Base-by-base conservation (phyloP, 2,113 vertebrate species). In the Heterotis niloticus region DNA sequence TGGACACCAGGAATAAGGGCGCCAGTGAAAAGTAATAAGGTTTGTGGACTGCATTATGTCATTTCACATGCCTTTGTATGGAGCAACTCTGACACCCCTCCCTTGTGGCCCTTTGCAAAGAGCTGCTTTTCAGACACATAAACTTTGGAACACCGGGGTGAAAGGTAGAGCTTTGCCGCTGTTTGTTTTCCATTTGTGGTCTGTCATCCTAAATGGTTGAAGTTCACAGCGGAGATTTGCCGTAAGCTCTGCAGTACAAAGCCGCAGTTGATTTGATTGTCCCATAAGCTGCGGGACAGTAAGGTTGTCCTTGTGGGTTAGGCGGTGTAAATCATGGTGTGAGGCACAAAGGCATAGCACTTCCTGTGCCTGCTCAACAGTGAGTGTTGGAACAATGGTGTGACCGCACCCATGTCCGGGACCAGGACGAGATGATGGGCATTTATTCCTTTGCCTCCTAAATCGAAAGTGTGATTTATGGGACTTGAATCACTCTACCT, bases 311-410 rank as follows among this genome's bases (percentile, higher is more conserved):
- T 23, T 65, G 62, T 65, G 44, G 28, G 12, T 23, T 18, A 69
- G 34, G 51, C 56, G 26, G 11, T 14, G 54, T 59, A 59, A 78
- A 69, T 29, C 51, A 17, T 9, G 7, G 14, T 56, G 26, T 26
- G 66, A 60, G 52, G 20, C 77, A 51, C 17, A 29, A 26, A 20
- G 28, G 12, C 67, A 54, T 12, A n/a, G 56, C 18, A 57, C 20
- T 59, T 78, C 77, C 77, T 71, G 67, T 71, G 69, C 54, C 26
- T 62, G 77, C 18, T 59, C 12, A n/a, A 78, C 77, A 29, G 13
- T 69, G 18, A 69, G 65, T 52, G 23, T 0, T 28, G 57, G 66
- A 52, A 78, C 77, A 78, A 78, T 78, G 56, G 66, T 59, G 17
- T 44, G 77, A 71, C 56, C 67, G 28, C 13, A 56, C 70, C 70